Evolutionary conservation across 1,140 invertebrate genomes (phyloP).

Genomic region (Aplysia californica): DNA sequence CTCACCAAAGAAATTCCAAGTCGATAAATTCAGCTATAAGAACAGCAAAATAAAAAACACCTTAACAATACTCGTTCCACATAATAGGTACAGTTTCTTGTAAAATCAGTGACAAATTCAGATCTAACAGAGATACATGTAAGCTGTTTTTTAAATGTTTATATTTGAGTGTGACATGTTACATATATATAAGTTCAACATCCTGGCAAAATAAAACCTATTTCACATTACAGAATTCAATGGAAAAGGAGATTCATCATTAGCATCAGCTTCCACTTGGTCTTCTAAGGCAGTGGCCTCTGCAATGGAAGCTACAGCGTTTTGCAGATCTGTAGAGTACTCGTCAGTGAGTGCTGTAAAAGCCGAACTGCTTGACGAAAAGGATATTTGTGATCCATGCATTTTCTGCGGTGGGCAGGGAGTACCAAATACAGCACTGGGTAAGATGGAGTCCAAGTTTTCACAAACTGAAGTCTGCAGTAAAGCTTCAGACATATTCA

Average conservation of each 20-base stretch:
- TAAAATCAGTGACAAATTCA: no score
- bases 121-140: no score
- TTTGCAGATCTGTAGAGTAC: constrained; percentile 5
- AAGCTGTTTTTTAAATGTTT: no score
- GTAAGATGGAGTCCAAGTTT: constrained; percentile 6
- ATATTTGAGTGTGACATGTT: no score
- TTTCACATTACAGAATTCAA: background rate
- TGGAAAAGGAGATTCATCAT: constrained; percentile 23
- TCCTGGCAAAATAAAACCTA: no score
- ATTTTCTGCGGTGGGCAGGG: background rate
- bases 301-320: constrained; percentile 15
- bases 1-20: no score
- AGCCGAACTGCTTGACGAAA: background rate
- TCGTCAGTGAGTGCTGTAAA: background rate
- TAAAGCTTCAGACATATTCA: background rate
- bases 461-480: background rate
- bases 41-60: no score
- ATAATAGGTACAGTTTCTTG: no score
- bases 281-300: background rate
- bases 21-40: no score
- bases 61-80: no score
- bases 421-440: background rate
- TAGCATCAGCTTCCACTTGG: background rate
- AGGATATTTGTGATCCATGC: background rate
- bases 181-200: no score